A percentile compares a stretch with the other conserved stretches of the same genome.
Evolutionary conservation across 2,797 vertebrate genomes (phyloP).

Genomic region (Nyctibius grandis): DNA sequence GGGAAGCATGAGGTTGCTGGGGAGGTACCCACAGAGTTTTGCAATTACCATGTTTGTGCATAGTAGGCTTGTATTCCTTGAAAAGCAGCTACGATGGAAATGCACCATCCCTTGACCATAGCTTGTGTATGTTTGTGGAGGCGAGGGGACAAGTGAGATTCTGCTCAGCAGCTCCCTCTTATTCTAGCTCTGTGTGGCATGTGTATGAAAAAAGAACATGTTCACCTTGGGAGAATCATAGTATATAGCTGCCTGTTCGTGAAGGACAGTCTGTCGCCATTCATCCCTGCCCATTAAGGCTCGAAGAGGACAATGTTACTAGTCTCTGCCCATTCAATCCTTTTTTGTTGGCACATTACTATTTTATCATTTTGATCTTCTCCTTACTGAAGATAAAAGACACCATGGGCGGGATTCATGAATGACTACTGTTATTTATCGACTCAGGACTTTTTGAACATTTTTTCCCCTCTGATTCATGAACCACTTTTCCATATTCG

Average conservation of each 20-base stretch:
- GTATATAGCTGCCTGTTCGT: neutral
- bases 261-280: neutral
- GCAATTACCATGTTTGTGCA: neutral
- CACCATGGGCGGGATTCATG: slow-evolving; percentile 68
- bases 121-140: neutral
- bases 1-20: neutral
- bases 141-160: neutral
- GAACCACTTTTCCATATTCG: slow-evolving; percentile 72
- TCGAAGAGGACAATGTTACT: neutral
- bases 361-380: slow-evolving; percentile 57
- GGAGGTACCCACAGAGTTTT: neutral
- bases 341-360: slow-evolving; percentile 21
- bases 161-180: neutral
- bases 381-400: slow-evolving; percentile 69
- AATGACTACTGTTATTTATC: slow-evolving; percentile 76
- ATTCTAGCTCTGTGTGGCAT: neutral
- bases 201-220: neutral
- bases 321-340: slow-evolving; percentile 27
- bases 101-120: accelerated
- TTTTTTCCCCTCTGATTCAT: slow-evolving; percentile 76
- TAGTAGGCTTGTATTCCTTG: neutral
- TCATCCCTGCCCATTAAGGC: slow-evolving; percentile 12
- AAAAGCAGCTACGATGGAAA: neutral
- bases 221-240: neutral
- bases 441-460: slow-evolving; percentile 72